phyloP scores from a whole-genome alignment of 2,797 vertebrate species.

The Etheostoma perlongum region DNA sequence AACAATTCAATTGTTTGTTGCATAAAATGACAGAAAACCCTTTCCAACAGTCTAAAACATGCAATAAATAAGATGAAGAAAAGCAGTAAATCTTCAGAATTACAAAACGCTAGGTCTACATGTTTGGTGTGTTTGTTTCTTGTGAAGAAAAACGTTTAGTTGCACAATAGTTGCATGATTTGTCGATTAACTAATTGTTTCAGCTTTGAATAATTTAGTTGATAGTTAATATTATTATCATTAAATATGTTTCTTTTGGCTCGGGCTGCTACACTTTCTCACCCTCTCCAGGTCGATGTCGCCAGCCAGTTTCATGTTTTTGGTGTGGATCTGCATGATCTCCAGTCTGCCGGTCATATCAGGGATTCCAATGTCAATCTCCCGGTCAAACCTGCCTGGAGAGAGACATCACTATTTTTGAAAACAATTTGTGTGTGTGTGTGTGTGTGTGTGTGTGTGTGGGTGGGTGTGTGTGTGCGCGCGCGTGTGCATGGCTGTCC shows the following conservation, averaged over 20 bases:
- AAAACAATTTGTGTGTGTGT: not conserved
- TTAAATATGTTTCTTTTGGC: not conserved
- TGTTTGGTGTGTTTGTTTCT: not conserved
- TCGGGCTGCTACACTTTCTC: not conserved
- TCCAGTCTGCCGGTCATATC: slow-evolving; percentile 95
- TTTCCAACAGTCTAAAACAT: not conserved
- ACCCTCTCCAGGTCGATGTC: slow-evolving; percentile 97
- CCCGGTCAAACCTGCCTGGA: slow-evolving; percentile 95
- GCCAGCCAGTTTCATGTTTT: slow-evolving; percentile 96
- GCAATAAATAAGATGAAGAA: not conserved
- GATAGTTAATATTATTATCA: too few species aligned
- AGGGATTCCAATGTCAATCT: slow-evolving; percentile 97
- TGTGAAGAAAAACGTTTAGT: not conserved
- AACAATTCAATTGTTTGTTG: not conserved
- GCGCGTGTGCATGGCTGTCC: slow-evolving; percentile 10
- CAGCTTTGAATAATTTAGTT: not conserved
- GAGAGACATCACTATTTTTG: slow-evolving; percentile 16
- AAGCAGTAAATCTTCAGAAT: not conserved
- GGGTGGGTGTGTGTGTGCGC: not conserved
- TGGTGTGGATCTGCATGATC: slow-evolving; percentile 97
- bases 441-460: not conserved
- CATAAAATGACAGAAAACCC: not conserved
- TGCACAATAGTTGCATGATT: not conserved
- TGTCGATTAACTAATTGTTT: not conserved
- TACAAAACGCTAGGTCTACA: not conserved